Evolutionary conservation across 2,113 vertebrate genomes (phyloP), one percentile per base, ranked within the genome.

Genomic region (Coryphaenoides rupestris): DNA sequence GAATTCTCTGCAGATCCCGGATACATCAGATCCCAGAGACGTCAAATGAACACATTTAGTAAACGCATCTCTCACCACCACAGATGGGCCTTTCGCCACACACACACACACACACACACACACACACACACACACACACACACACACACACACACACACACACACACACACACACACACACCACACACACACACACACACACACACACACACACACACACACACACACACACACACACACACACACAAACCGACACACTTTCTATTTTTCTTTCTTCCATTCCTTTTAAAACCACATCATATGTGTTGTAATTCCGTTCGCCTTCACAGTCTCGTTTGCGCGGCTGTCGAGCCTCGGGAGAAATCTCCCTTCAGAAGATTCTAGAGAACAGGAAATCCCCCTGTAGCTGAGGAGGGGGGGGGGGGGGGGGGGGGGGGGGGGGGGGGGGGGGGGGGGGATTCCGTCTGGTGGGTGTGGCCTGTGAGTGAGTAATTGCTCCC

Each of bases 231-330:
- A n/a, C n/a, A n/a, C n/a, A n/a, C n/a, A n/a, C n/a, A n/a, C n/a
- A n/a, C n/a, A n/a, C n/a, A n/a, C n/a, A n/a, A n/a, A n/a, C n/a
- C 15, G 54, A 68, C 58, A 28, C 9, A 10, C 13, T 40, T 6
- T 10, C 33, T 40, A 40, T 40, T 40, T 12, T 40, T 40, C 4
- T 6, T 10, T 40, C 33, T 40, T 40, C 13, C 2, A 12, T 40
- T 40, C 13, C 13, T 15, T 60, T 58, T 62, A 19, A 61, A 69
- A 60, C 61, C 50, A 69, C 59, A 70, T 46, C 2, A 14, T 10
- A 9, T 21, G 26, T 74, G 59, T 58, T 74, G 66, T 68, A 59
- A 80, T 82, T 87, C 82, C 65, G 78, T 76, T 72, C 66, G 68
- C 55, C 77, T 63, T 80, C 62, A 58, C 57, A 78, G 61, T 63